A percentile compares a stretch with the other conserved stretches of the same genome.
Evolutionary conservation across 1,140 invertebrate genomes (phyloP).

Genomic region (Ganaspis sp.): DNA sequence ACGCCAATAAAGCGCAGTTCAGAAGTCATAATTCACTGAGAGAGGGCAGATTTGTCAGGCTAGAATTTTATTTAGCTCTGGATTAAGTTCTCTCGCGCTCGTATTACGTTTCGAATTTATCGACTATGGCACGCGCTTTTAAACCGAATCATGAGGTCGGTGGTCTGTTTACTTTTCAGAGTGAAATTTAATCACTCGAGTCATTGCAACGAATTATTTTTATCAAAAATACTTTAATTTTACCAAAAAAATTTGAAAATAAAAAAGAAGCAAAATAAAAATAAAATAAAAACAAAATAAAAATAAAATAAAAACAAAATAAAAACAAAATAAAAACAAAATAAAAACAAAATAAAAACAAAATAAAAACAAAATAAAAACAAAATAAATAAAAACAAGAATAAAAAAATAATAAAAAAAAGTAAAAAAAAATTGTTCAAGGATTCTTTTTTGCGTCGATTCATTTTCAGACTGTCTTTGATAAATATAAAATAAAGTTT

Average conservation of each 20-base stretch:
- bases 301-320: too few species aligned
- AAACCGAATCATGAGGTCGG: slow-evolving; percentile 2
- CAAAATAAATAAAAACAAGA: too few species aligned
- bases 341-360: too few species aligned
- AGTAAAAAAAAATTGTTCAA: background rate
- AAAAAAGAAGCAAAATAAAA: too few species aligned
- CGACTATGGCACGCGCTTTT: slow-evolving; percentile 46
- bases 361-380: too few species aligned
- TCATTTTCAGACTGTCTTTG: slow-evolving; percentile 2
- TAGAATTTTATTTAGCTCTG: slow-evolving; percentile 53
- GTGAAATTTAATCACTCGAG: background rate
- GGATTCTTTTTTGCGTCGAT: background rate
- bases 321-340: too few species aligned
- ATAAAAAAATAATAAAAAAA: background rate
- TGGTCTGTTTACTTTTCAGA: slow-evolving; percentile 9
- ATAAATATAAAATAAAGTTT: slow-evolving; percentile 25
- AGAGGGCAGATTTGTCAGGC: slow-evolving; percentile 54
- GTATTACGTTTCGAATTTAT: slow-evolving; percentile 51
- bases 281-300: too few species aligned
- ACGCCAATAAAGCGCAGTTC: too few species aligned
- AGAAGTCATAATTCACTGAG: slow-evolving; percentile 53
- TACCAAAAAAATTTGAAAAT: background rate
- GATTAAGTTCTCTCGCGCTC: slow-evolving; percentile 53
- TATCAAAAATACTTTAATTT: too few species aligned
- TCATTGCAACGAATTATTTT: too few species aligned